phyloP scores from a whole-genome alignment of 2,113 vertebrate species.

The Accipiter cooperii region DNA sequence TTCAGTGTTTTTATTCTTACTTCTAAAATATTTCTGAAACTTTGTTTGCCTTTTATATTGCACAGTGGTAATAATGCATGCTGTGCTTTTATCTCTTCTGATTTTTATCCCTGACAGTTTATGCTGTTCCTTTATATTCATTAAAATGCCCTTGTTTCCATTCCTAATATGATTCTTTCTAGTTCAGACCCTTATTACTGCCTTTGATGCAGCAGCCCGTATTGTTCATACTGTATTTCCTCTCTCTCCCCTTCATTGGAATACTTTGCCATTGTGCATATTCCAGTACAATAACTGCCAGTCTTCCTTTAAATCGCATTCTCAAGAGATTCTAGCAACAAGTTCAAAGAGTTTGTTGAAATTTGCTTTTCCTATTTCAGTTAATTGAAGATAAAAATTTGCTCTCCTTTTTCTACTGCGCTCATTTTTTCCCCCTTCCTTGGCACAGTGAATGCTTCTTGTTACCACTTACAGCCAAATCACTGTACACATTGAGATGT shows the following conservation, averaged over 20 bases:
- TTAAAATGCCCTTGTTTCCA: conserved; percentile 55
- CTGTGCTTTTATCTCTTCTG: conserved; percentile 54
- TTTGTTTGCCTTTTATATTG: conserved; percentile 58
- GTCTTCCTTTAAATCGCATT: neutral
- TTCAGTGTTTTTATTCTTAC: conserved; percentile 9
- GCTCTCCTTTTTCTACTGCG: neutral
- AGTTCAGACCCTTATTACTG: conserved; percentile 49
- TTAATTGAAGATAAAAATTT: conserved; percentile 51
- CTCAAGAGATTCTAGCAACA: conserved; percentile 25
- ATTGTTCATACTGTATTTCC: conserved; percentile 6
- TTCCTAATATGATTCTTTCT: conserved; percentile 45
- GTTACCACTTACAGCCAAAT: conserved; percentile 62
- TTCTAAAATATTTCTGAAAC: conserved; percentile 52
- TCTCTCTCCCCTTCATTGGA: neutral
- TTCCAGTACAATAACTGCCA: neutral
- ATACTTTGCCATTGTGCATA: neutral
- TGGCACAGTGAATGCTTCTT: conserved; percentile 32
- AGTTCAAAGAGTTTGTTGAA: conserved; percentile 54
- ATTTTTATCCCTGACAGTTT: conserved; percentile 59
- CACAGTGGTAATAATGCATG: conserved; percentile 36
- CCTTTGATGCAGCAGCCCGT: conserved; percentile 31
- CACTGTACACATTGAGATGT: conserved; percentile 45
- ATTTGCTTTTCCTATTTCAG: conserved; percentile 37
- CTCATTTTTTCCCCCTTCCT: conserved; percentile 7
- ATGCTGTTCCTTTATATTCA: conserved; percentile 52